phyloP scores from a whole-genome alignment of 1,140 invertebrate species.

The Nasonia longicornis region DNA sequence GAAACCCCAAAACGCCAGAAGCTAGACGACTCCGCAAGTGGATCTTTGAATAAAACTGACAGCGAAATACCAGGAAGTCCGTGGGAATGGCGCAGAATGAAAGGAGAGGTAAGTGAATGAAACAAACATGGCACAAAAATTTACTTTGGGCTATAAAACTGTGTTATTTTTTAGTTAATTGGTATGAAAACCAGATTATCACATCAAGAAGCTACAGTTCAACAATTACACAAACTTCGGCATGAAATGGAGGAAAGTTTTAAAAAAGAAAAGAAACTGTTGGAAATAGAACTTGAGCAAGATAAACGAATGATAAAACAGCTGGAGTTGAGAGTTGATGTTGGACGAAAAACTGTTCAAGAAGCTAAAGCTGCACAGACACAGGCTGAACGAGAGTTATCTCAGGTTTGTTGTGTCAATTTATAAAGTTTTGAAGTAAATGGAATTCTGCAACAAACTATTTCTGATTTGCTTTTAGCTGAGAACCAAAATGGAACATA shows the following conservation, averaged over 20 bases:
- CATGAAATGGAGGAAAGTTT: conserved; percentile 66
- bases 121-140: neutral
- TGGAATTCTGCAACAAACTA: neutral
- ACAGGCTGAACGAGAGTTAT: conserved; percentile 57
- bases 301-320: conserved; percentile 65
- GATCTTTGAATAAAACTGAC: conserved; percentile 1
- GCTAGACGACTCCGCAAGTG: conserved; percentile 12
- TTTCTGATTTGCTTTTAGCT: conserved; percentile 49
- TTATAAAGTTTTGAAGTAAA: conserved; percentile 10
- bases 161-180: conserved; percentile 53
- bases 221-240: conserved; percentile 63
- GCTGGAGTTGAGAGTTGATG: conserved; percentile 61
- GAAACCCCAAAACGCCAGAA: conserved; percentile 42
- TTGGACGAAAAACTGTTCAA: conserved; percentile 58
- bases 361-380: conserved; percentile 56
- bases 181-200: conserved; percentile 60
- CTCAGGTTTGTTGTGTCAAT: conserved; percentile 49
- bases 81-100: conserved; percentile 55
- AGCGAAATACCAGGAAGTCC: conserved; percentile 49
- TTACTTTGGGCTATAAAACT: conserved; percentile 5
- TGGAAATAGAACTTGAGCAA: conserved; percentile 60
- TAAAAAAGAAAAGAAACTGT: conserved; percentile 62
- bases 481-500: conserved; percentile 60
- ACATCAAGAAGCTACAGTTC: conserved; percentile 63
- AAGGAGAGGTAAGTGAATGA: conserved; percentile 49